Evolutionary conservation across 2,888 invertebrate species (phyloP), one percentile per base, ranked within the genome.

Genomic region (Limenitis camilla): DNA sequence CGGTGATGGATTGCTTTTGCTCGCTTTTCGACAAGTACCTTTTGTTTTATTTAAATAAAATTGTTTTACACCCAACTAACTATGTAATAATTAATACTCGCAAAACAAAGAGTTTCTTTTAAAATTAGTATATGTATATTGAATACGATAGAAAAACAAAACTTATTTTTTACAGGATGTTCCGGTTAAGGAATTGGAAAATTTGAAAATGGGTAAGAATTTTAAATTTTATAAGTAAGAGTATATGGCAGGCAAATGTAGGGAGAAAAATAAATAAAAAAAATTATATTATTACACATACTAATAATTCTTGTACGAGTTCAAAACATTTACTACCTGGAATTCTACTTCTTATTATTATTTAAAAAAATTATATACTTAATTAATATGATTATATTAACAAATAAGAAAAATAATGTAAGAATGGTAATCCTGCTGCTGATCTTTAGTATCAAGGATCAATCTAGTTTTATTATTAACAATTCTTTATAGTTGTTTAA

Each of bases 171-270:
- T 83, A 36, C 71, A 86, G 86, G 86, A 86, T 58, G 70, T 78
- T 40, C 82, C 84, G 0, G 85, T 86, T 5, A 81, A 81, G 58
- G 80, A 86, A 61, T 62, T 86, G 58, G 83, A 86, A 61, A 83
- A 84, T 58, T 68, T 86, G 9, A 86, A 86, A 74, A 62, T 73
- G 53, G 81, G 84, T 84, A 49, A 79, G 80, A 67, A 19, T 1
- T 28, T 32, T 40, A 29, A 10, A 30, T 33, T 27, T n/a, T 43
- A n/a, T 27, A 35, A 6, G 6, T n/a, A 44, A 44, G 9, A 43
- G 27, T 33, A 41, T 30, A 41, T 30, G 29, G 6, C 10, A 7
- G 8, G 10, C 10, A 42, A 42, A 19, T 19, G 1, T 19, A 19
- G 19, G 3, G 2, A 19, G 19, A 19, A 19, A 2, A 19, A 19